These are phyloP conservation scores for Erebia palarica DNA, from an alignment of 2,888 invertebrate species.

Conservation along the genomic window DNA sequence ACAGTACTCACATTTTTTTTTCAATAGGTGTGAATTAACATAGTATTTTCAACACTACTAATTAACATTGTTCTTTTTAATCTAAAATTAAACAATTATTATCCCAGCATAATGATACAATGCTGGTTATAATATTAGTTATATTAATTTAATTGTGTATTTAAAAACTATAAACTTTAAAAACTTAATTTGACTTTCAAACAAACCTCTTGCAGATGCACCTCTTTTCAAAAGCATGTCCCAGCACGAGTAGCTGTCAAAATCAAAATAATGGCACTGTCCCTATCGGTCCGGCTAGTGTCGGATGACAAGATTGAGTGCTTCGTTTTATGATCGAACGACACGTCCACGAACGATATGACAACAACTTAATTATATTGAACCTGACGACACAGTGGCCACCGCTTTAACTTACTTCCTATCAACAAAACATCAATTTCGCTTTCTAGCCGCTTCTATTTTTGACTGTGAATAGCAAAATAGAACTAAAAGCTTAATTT, in stretches of 20 bases:
- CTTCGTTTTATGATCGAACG: constrained; percentile 55
- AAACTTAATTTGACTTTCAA: background rate
- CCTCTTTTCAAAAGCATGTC: background rate
- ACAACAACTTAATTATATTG: constrained; percentile 16
- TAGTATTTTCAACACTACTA: too few species aligned
- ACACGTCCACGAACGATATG: constrained; percentile 23
- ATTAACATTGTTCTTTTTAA: too few species aligned
- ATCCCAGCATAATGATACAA: too few species aligned
- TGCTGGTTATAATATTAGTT: too few species aligned
- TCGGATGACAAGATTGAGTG: constrained; percentile 51
- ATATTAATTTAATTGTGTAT: background rate
- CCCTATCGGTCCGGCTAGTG: constrained; percentile 45
- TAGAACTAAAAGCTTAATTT: too few species aligned
- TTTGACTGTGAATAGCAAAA: too few species aligned
- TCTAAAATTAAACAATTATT: too few species aligned
- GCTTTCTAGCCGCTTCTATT: too few species aligned
- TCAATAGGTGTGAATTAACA: too few species aligned
- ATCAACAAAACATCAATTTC: background rate
- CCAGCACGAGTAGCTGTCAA: constrained; percentile 46
- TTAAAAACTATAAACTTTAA: background rate
- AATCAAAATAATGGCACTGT: constrained; percentile 58
- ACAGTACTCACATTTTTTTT: too few species aligned
- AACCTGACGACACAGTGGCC: background rate
- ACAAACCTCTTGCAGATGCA: background rate
- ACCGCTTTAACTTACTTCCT: background rate